Evolutionary conservation across 2,797 vertebrate genomes (phyloP), one percentile per base, ranked within the genome.

Genomic region (Hemibagrus guttatus): DNA sequence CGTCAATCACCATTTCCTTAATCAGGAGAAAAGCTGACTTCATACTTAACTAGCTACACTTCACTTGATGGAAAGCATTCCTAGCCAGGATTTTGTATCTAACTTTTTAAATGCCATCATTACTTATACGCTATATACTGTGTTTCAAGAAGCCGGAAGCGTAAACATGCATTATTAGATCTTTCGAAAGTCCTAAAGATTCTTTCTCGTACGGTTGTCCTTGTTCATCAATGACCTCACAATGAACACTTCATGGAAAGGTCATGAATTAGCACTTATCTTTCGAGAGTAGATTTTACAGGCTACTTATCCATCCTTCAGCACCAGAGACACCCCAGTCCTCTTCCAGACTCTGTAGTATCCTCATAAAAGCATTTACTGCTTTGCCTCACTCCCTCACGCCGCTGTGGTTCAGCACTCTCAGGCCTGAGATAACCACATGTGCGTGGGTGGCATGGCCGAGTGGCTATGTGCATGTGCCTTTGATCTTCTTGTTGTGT

Each of bases 401-500:
- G 54, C 59, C 8, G 28, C 87, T 68, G 35, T 76, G 68, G 76
- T 49, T 84, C 66, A 90, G 85, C 88, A 93, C 93, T 93, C 94
- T 93, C 93, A 94, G 92, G 93, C 91, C 92, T 92, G 93, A 95
- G 94, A 95, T 95, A 95, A 95, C 94, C 93, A 91, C 90, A 90
- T 92, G 93, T 85, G 88, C 90, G 93, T 95, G 95, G 95, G 95
- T 95, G 95, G 95, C 93, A 96, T 92, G 80, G 91, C 92, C 85
- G 87, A 86, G 80, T 59, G 78, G 80, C 84, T 89, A 82, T 79
- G 81, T 83, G 83, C 87, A 58, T 58, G 66, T 58, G 88, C 91
- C 93, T 96, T 95, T 95, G 93, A 95, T 95, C 94, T 95, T 83
- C 89, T 91, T 95, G 94, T 95, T 95, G 92, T 95, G 94, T 95